Evolutionary conservation across 2,113 vertebrate species (phyloP).

Genomic region (Malaclemys terrapin): DNA sequence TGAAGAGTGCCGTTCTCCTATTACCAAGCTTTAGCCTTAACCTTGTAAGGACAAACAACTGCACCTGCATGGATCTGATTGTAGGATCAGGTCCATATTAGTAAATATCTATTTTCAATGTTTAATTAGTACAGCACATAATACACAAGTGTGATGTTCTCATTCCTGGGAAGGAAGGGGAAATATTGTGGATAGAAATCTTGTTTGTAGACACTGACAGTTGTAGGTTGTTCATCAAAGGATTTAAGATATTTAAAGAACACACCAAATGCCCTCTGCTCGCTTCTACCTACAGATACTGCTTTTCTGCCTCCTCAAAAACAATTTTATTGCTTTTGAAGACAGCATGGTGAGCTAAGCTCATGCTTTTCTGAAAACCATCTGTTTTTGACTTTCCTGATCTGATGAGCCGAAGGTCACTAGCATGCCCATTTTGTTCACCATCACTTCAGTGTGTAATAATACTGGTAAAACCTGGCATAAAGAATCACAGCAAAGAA

Average conservation of each 20-base stretch:
- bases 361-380: not conserved
- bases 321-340: not conserved
- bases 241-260: not conserved
- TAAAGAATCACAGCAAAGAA: not conserved
- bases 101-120: not conserved
- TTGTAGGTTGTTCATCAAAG: not conserved
- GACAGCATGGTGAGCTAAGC: not conserved
- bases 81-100: not conserved
- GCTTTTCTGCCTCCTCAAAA: not conserved
- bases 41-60: not conserved
- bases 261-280: not conserved
- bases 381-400: not conserved
- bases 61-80: not conserved
- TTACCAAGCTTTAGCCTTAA: not conserved
- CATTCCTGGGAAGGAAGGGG: not conserved
- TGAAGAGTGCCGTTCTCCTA: not conserved
- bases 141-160: not conserved
- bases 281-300: not conserved
- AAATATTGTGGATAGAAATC: not conserved
- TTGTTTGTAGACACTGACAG: not conserved
- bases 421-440: not conserved
- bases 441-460: not conserved
- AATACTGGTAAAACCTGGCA: not conserved
- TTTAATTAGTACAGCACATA: accelerated
- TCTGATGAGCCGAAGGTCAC: not conserved